These are phyloP conservation scores for Proteles cristata DNA, from an alignment of 2,113 vertebrate species.

Conservation along the genomic window DNA sequence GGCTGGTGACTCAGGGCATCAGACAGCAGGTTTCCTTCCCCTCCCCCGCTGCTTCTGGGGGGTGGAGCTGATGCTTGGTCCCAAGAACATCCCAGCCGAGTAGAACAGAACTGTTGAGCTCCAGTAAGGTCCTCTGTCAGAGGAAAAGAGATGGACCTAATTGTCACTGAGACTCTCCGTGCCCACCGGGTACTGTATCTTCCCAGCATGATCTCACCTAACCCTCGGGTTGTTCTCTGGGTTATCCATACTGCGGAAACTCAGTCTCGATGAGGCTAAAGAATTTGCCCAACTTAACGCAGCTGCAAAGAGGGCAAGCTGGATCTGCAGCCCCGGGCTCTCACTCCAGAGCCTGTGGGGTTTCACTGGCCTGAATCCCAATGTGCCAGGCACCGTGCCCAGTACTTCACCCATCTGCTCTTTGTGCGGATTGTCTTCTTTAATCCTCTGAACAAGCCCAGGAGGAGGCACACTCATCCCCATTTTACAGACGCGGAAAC, in stretches of 20 bases:
- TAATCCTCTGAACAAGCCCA: conserved; percentile 34
- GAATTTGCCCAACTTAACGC: background rate
- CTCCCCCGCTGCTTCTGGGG: background rate
- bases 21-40: background rate
- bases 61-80: background rate
- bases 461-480: background rate
- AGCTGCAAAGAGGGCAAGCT: background rate
- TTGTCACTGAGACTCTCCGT: background rate
- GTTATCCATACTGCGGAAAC: background rate
- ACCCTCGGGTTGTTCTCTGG: background rate
- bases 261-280: background rate
- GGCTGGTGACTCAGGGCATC: background rate
- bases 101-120: background rate
- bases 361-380: background rate
- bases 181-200: background rate
- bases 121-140: background rate
- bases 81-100: background rate
- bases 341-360: background rate
- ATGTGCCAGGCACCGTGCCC: background rate
- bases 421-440: background rate
- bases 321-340: background rate
- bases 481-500: background rate
- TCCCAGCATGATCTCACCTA: background rate
- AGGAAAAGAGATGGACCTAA: background rate
- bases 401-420: background rate